phyloP scores from a whole-genome alignment of 2,113 vertebrate genomes.

The Hydrolagus affinis region DNA sequence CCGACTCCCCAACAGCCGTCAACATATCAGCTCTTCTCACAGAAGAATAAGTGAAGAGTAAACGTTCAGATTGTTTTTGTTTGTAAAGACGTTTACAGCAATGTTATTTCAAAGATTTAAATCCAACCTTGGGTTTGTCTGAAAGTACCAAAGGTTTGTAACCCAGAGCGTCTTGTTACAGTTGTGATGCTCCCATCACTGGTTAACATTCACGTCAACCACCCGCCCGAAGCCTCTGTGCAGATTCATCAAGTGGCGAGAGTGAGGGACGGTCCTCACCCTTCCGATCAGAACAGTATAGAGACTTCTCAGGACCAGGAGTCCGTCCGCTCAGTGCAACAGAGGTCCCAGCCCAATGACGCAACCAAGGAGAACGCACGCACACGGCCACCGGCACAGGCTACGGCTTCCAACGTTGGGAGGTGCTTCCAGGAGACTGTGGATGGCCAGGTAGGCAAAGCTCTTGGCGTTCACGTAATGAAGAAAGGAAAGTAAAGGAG shows the following conservation, averaged over 20 bases:
- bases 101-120: too few relatives aligned
- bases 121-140: too few relatives aligned
- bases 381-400: conserved; percentile 44
- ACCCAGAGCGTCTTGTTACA: conserved; percentile 38
- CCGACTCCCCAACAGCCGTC: too few relatives aligned
- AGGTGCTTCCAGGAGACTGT: conserved; percentile 75
- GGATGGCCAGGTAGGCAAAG: conserved; percentile 72
- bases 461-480: not conserved
- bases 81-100: too few relatives aligned
- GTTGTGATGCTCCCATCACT: conserved; percentile 59
- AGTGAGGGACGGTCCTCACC: conserved; percentile 46
- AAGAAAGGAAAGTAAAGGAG: not conserved
- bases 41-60: too few relatives aligned
- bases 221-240: conserved; percentile 58
- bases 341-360: conserved; percentile 51
- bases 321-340: conserved; percentile 59
- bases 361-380: conserved; percentile 36
- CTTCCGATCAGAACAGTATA: conserved; percentile 42
- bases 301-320: conserved; percentile 48
- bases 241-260: conserved; percentile 63
- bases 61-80: too few relatives aligned
- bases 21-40: too few relatives aligned
- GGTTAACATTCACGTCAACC: conserved; percentile 66
- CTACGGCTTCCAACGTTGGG: conserved; percentile 56
- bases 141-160: too few relatives aligned